These are phyloP conservation scores for Pseudomugil gertrudae DNA, from an alignment of 2,797 vertebrate species.

Conservation along the genomic window DNA sequence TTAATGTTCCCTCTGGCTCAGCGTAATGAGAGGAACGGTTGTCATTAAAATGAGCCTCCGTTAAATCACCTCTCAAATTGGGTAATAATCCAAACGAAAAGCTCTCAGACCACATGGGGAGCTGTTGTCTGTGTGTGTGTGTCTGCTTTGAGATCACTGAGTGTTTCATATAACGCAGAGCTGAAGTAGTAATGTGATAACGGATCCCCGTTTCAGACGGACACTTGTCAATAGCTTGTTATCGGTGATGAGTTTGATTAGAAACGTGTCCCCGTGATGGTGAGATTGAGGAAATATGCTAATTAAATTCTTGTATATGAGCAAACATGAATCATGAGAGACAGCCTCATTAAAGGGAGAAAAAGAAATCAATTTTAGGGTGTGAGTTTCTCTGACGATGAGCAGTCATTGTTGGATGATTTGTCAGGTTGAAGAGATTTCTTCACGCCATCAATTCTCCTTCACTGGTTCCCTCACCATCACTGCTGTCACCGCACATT, in stretches of 20 bases:
- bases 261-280: slow-evolving; percentile 39
- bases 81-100: slow-evolving; percentile 60
- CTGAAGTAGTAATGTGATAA: slow-evolving; percentile 28
- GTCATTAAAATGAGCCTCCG: slow-evolving; percentile 54
- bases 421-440: slow-evolving; percentile 52
- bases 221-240: slow-evolving; percentile 57
- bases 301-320: slow-evolving; percentile 65
- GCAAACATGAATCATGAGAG: slow-evolving; percentile 75
- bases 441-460: slow-evolving; percentile 39
- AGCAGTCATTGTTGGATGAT: slow-evolving; percentile 47
- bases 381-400: slow-evolving; percentile 62
- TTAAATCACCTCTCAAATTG: slow-evolving; percentile 70
- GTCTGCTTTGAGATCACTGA: slow-evolving; percentile 20
- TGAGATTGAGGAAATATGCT: slow-evolving; percentile 59
- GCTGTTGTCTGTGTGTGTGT: slow-evolving; percentile 18
- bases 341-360: slow-evolving; percentile 73
- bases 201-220: slow-evolving; percentile 31
- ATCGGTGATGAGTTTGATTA: slow-evolving; percentile 60
- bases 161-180: slow-evolving; percentile 17
- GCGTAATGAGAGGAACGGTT: slow-evolving; percentile 51
- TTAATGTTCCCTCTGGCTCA: slow-evolving; percentile 52
- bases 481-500: slow-evolving; percentile 35
- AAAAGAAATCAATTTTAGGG: slow-evolving; percentile 74
- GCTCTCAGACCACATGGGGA: slow-evolving; percentile 27
- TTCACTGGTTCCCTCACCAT: slow-evolving; percentile 30